A percentile compares a stretch with the other conserved stretches of the same genome.
Evolutionary conservation across 2,113 vertebrate species (phyloP).

Genomic region (Protomyctophum bolini): DNA sequence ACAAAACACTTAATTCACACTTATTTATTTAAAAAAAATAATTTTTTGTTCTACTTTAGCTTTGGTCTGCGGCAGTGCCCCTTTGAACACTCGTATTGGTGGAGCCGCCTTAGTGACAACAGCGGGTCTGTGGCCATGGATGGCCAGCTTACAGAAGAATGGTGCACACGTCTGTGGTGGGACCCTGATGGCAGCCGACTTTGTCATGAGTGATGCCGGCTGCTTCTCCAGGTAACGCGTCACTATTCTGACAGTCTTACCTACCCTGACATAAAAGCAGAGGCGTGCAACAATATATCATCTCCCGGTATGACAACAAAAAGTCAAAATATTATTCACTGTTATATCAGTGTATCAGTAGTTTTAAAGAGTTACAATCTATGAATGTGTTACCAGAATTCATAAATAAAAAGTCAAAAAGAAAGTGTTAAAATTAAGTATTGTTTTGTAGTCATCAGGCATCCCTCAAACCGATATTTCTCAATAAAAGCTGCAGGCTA

Average conservation of each 20-base stretch:
- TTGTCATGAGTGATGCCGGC: conserved; percentile 70
- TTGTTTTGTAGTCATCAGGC: no score
- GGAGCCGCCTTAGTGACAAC: conserved; percentile 1
- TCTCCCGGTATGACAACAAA: no score
- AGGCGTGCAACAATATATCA: background rate
- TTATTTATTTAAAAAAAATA: background rate
- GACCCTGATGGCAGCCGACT: conserved; percentile 68
- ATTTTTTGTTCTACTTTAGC: conserved; percentile 37
- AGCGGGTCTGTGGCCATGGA: conserved; percentile 77
- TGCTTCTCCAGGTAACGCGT: conserved; percentile 64
- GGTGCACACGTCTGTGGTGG: conserved; percentile 74
- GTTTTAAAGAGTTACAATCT: no score
- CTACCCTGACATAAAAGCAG: background rate
- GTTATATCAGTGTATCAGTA: no score
- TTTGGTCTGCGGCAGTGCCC: conserved; percentile 61
- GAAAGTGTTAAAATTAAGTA: no score
- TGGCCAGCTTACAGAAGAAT: conserved; percentile 74
- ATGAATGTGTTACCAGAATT: no score
- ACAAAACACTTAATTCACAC: no score
- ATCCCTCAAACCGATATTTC: no score
- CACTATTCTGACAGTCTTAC: no score
- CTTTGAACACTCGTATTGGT: conserved; percentile 19
- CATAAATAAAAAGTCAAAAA: no score
- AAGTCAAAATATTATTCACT: no score
- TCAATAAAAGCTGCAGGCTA: no score